A percentile compares a stretch with the other conserved stretches of the same genome.
phyloP scores from a whole-genome alignment of 2,113 vertebrate genomes.

The Onychostoma macrolepis region DNA sequence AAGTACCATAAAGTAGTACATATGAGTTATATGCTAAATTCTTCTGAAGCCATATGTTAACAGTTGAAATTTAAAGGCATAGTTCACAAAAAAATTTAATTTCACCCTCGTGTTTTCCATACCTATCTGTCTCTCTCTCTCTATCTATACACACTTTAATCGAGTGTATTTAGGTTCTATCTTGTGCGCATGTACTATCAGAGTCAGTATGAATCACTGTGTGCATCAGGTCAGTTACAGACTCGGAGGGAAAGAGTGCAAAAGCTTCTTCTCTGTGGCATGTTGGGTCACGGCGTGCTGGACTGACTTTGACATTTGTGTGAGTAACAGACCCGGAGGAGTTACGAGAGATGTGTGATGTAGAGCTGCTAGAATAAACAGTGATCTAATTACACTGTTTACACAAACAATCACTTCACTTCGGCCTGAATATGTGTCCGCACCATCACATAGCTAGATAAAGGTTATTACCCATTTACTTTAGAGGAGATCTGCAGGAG shows the following conservation, averaged over 20 bases:
- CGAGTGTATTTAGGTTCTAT: not conserved
- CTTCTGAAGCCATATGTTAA: not conserved
- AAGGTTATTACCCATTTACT: not conserved
- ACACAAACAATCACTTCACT: not conserved
- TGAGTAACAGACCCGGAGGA: slow-evolving; percentile 35
- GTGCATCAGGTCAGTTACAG: slow-evolving; percentile 27
- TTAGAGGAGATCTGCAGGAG: not conserved
- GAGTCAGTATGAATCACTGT: slow-evolving; percentile 6
- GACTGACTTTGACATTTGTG: slow-evolving; percentile 50
- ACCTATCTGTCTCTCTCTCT: too few species aligned
- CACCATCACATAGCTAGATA: not conserved
- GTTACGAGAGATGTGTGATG: slow-evolving; percentile 38
- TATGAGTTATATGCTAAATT: not conserved
- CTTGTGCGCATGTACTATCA: not conserved
- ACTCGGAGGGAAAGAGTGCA: not conserved
- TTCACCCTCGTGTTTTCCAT: not conserved
- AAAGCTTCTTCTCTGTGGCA: not conserved
- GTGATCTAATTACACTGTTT: slow-evolving; percentile 52
- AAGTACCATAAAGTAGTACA: slow-evolving; percentile 7
- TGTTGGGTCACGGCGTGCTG: slow-evolving; percentile 22
- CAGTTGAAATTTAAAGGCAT: not conserved
- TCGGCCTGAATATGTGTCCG: not conserved
- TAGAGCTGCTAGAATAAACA: not conserved
- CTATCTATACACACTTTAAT: not conserved
- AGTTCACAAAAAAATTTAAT: not conserved